Conservation (phyloP, 2,797 vertebrate genomes). For the Paedocypris micromegethes region DNA sequence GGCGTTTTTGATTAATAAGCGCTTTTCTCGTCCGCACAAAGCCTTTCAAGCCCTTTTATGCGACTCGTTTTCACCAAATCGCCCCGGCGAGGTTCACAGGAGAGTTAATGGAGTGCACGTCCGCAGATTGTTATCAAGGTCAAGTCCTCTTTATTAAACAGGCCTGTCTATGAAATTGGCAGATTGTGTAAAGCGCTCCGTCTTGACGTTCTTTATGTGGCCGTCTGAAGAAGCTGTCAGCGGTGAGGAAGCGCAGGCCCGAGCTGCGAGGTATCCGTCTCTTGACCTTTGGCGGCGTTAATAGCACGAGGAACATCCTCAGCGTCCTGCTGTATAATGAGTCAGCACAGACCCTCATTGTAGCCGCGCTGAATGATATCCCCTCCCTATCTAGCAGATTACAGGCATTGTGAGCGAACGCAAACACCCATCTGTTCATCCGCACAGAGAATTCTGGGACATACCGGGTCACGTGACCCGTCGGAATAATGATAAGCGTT, state of each 20-base stretch:
- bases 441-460: constrained; percentile 9
- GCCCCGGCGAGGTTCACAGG: constrained; percentile 21
- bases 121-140: constrained; percentile 16
- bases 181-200: constrained; percentile 17
- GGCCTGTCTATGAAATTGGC: not conserved
- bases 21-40: constrained; percentile 3
- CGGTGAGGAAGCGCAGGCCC: not conserved
- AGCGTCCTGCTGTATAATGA: constrained; percentile 18
- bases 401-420: constrained; percentile 32
- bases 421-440: constrained; percentile 37
- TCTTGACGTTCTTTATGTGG: constrained; percentile 11
- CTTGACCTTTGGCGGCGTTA: constrained; percentile 23
- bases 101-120: constrained; percentile 25
- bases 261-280: constrained; percentile 10
- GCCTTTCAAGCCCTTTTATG: constrained; percentile 19
- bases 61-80: constrained; percentile 24
- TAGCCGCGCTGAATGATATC: constrained; percentile 18
- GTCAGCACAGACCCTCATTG: constrained; percentile 19
- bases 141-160: constrained; percentile 4
- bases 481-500: constrained; percentile 13
- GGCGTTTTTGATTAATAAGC: constrained; percentile 19
- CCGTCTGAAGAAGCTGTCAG: constrained; percentile 9
- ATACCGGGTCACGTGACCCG: constrained; percentile 15
- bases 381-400: constrained; percentile 22
- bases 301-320: constrained; percentile 24